Percentiles rank a stretch among this genome's conserved stretches.
phyloP scores from a whole-genome alignment of 2,113 vertebrate genomes.

The Apaloderma vittatum region DNA sequence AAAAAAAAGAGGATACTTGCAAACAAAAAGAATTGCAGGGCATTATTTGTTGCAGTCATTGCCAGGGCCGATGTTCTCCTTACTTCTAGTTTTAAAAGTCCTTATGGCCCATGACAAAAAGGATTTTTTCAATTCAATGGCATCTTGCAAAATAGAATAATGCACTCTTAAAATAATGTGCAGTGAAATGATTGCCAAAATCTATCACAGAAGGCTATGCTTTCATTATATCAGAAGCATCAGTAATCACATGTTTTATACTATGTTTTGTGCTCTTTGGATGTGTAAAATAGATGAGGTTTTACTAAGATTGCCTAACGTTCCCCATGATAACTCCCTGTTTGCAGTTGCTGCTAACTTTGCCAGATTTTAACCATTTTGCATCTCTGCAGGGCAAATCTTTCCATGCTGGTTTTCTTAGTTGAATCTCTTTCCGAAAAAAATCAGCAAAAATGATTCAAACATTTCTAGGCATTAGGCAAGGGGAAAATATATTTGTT shows the following conservation, averaged over 20 bases:
- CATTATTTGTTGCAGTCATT: neutral
- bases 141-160: conserved; percentile 48
- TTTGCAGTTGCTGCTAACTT: neutral
- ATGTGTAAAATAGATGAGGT: neutral
- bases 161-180: neutral
- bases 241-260: neutral
- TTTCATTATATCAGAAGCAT: neutral
- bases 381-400: neutral
- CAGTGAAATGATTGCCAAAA: neutral
- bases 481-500: neutral
- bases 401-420: neutral
- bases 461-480: neutral
- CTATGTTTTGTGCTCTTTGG: neutral
- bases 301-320: neutral
- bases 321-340: neutral
- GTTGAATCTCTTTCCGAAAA: neutral
- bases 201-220: neutral
- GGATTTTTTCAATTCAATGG: conserved; percentile 4
- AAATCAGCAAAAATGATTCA: neutral
- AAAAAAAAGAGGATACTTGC: neutral
- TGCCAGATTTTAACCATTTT: neutral
- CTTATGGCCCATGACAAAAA: neutral
- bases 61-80: neutral
- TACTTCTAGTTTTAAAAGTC: conserved; percentile 9
- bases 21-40: neutral